phyloP scores from a whole-genome alignment of 2,113 vertebrate genomes.

The Cololabis saira region DNA sequence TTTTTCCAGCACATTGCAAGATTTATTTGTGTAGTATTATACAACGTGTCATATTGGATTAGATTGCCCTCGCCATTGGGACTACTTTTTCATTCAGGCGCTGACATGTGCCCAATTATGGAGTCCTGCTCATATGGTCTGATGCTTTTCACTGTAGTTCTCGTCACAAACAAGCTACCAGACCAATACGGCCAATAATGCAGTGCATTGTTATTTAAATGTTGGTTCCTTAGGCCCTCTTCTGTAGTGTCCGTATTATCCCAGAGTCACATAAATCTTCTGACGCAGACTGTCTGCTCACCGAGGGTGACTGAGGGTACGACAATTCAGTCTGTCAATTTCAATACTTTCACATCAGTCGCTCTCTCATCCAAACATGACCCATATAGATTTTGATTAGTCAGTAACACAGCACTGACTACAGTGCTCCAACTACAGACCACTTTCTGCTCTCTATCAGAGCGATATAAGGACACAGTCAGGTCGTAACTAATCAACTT shows the following conservation, averaged over 20 bases:
- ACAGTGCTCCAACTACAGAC: conserved; percentile 7
- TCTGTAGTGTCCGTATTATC: conserved; percentile 17
- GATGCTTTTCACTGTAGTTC: conserved; percentile 48
- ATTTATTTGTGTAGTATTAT: conserved; percentile 68
- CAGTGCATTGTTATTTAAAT: conserved; percentile 50
- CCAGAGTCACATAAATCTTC: conserved; percentile 36
- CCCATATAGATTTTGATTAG: conserved; percentile 31
- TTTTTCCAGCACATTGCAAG: conserved; percentile 11
- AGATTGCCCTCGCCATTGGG: conserved; percentile 56
- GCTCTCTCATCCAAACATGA: conserved; percentile 20
- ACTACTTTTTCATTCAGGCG: conserved; percentile 72
- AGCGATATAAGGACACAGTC: conserved; percentile 73
- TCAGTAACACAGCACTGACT: conserved; percentile 22
- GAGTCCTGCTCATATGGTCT: conserved; percentile 60
- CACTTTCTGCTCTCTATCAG: conserved; percentile 44
- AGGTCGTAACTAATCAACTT: conserved; percentile 82
- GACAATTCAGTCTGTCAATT: conserved; percentile 6
- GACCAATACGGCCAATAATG: conserved; percentile 71
- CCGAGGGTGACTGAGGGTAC: conserved; percentile 7
- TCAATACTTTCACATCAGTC: conserved; percentile 16
- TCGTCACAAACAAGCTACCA: conserved; percentile 61
- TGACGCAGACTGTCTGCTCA: not conserved
- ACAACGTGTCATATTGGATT: conserved; percentile 59
- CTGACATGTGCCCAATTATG: conserved; percentile 74
- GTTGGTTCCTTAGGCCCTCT: conserved; percentile 44